phyloP scores from a whole-genome alignment of 2,888 invertebrate species.

The Agrochola litura region DNA sequence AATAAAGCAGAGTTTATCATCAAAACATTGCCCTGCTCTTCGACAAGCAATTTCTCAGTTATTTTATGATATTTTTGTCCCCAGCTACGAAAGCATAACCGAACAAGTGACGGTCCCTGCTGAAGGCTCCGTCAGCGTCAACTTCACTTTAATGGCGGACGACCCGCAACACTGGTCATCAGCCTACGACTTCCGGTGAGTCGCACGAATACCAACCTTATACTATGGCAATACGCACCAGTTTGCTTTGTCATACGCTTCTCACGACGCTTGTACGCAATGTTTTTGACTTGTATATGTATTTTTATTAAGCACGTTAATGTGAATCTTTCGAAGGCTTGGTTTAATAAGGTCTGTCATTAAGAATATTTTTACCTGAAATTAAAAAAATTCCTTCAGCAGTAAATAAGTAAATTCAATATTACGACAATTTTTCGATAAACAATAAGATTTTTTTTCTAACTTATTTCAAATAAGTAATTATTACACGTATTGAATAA shows the following conservation, averaged over 20 bases:
- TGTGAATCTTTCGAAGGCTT: conserved; percentile 42
- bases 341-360: conserved; percentile 35
- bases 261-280: conserved; percentile 49
- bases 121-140: conserved; percentile 91
- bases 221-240: conserved; percentile 29
- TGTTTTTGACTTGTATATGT: conserved; percentile 49
- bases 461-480: neutral
- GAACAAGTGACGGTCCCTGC: conserved; percentile 91
- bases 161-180: conserved; percentile 96
- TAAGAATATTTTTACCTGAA: neutral
- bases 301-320: conserved; percentile 47
- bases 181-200: conserved; percentile 94
- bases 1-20: neutral
- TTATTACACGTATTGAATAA: neutral
- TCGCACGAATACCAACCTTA: conserved; percentile 62
- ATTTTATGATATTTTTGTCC: conserved; percentile 18
- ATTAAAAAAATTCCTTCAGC: neutral
- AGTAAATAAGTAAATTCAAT: neutral
- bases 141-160: conserved; percentile 95
- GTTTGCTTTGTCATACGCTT: conserved; percentile 54
- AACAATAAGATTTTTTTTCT: neutral
- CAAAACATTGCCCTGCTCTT: neutral
- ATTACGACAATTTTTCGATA: neutral
- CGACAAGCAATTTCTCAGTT: neutral
- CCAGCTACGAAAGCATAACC: conserved; percentile 92